A percentile compares a stretch with the other conserved stretches of the same genome.
Conservation (phyloP, 2,888 invertebrate genomes). For the Hypomecis punctinalis region DNA sequence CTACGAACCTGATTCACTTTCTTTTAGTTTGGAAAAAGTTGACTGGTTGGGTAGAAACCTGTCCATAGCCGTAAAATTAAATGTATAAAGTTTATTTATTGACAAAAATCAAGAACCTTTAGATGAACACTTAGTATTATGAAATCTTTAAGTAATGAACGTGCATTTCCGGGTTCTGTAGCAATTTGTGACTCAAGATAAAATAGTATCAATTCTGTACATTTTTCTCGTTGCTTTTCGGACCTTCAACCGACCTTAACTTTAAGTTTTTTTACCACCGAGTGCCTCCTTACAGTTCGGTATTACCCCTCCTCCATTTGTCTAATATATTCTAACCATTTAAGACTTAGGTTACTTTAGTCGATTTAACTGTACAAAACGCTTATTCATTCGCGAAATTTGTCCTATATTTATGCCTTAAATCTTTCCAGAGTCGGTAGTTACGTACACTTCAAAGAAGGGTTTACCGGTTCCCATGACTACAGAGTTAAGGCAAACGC, state of each 20-base stretch:
- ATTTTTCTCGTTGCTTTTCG: background rate
- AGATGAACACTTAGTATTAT: no score
- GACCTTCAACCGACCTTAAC: background rate
- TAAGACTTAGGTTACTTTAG: constrained; percentile 68
- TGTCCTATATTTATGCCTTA: constrained; percentile 68
- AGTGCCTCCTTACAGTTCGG: constrained; percentile 57
- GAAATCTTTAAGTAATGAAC: no score
- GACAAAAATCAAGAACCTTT: no score
- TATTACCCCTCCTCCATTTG: constrained; percentile 61
- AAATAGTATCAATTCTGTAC: no score
- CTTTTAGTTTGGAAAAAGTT: background rate
- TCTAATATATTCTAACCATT: constrained; percentile 72
- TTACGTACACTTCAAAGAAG: constrained; percentile 81
- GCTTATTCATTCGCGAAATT: constrained; percentile 78
- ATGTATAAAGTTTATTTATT: no score
- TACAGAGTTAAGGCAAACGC: constrained; percentile 20
- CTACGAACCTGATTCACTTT: background rate
- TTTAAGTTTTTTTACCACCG: constrained; percentile 44
- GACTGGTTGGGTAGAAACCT: no score
- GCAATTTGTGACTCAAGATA: no score
- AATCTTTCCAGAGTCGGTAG: constrained; percentile 61
- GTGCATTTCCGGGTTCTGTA: no score
- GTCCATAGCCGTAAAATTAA: no score
- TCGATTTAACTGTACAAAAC: constrained; percentile 82
- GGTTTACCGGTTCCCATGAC: constrained; percentile 49